Base-by-base conservation (phyloP, 2,888 invertebrate genomes). In the Apamea monoglypha region DNA sequence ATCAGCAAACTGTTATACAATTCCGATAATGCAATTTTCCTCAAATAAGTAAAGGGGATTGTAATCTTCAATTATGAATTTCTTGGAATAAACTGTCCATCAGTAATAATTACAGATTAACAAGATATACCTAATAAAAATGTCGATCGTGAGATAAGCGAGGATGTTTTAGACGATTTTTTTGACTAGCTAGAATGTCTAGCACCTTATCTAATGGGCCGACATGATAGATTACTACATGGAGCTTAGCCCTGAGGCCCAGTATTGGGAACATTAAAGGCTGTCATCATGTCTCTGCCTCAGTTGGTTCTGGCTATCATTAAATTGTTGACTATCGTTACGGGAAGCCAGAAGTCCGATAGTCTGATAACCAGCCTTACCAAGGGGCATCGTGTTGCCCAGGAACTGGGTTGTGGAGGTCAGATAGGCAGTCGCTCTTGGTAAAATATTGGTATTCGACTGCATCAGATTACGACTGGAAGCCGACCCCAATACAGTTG, bases 11-110 rank as follows among this genome's bases (percentile, higher is more conserved):
- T n/a, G n/a, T n/a, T n/a, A n/a, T n/a, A n/a, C 36, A n/a, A 12
- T 2, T 68, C 10, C 40, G 18, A 67, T 40, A n/a, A 18, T 18
- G n/a, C 6, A 68, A 44, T 40, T 50, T 67, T 79, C 56, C 56
- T 79, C 29, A 68, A 64, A 44, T 3, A n/a, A 12, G 16, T 77
- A 32, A n/a, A 53, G 4, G 25, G n/a, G 53, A 47, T 56, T 32
- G 10, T 32, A 25, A 64, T 78, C 63, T 53, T 29, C 10, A 78
- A 47, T 67, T 47, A 61, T n/a, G 18, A 44, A 14, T n/a, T 78
- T 78, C 68, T 67, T 3, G 29, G 68, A 78, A 78, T 25, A 36
- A 18, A 14, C 29, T 78, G 12, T 7, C 5, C 79, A 63, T 18
- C 50, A 63, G 36, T 44, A 53, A 36, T 40, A 40, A 3, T 40